These are phyloP conservation scores for Gallinago jamesoni DNA, from an alignment of 2,113 vertebrate genomes.

Conservation along the genomic window DNA sequence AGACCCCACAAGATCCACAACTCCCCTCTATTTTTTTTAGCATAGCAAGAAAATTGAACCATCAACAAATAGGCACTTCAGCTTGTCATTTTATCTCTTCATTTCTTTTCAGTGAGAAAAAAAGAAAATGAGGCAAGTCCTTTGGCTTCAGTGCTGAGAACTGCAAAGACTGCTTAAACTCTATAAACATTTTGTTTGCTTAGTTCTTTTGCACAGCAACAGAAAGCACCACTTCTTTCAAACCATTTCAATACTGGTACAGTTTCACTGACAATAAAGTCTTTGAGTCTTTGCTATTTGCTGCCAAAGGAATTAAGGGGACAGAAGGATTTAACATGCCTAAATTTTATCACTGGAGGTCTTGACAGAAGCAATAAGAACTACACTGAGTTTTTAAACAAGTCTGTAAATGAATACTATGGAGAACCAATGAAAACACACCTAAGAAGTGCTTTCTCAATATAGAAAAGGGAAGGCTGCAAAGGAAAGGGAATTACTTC, in stretches of 20 bases:
- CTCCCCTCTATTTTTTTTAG: accelerated
- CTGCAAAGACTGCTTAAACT: neutral
- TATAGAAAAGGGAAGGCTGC: neutral
- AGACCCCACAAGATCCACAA: neutral
- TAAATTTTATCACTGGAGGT: neutral
- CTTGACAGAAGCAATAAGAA: neutral
- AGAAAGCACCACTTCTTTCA: constrained; percentile 11
- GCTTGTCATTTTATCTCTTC: neutral
- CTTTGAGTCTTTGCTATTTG: neutral
- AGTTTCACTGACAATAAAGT: neutral
- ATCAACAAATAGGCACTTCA: neutral
- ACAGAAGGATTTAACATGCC: neutral
- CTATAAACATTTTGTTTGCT: neutral
- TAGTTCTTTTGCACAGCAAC: neutral
- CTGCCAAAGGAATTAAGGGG: neutral
- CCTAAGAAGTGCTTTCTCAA: neutral
- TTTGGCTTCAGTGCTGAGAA: neutral
- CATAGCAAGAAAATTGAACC: neutral
- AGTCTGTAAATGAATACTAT: neutral
- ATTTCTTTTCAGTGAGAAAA: neutral
- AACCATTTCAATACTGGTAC: neutral
- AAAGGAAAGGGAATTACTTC: neutral
- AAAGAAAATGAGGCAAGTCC: neutral
- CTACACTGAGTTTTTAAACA: neutral
- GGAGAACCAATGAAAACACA: neutral